These are phyloP conservation scores for Gadopsis bispinosus DNA, from an alignment of 2,797 vertebrate genomes.

Conservation along the genomic window DNA sequence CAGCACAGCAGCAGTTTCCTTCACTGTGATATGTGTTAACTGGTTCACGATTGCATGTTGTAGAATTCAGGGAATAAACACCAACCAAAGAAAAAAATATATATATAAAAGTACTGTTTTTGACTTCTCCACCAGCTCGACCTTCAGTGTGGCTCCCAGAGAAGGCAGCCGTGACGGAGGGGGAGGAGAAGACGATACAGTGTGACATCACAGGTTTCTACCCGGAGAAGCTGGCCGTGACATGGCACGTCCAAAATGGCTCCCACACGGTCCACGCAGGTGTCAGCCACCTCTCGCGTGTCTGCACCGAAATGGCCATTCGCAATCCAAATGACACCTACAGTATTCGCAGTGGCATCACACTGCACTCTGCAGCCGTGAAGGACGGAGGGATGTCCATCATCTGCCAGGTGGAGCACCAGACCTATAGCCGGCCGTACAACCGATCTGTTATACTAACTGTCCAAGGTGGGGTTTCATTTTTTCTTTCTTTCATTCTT, in stretches of 20 bases:
- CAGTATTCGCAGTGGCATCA: slow-evolving; percentile 72
- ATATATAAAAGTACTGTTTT: background rate
- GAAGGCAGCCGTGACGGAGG: slow-evolving; percentile 54
- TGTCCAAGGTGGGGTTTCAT: slow-evolving; percentile 56
- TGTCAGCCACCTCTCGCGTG: slow-evolving; percentile 23
- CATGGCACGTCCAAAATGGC: slow-evolving; percentile 65
- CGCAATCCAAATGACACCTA: slow-evolving; percentile 66
- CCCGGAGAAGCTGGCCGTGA: slow-evolving; percentile 66
- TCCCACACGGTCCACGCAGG: slow-evolving; percentile 7
- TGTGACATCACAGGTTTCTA: slow-evolving; percentile 78
- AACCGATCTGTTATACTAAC: slow-evolving; percentile 60
- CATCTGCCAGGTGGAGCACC: slow-evolving; percentile 76
- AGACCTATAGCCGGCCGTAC: slow-evolving; percentile 50
- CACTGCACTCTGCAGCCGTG: slow-evolving; percentile 48
- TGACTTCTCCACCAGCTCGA: slow-evolving; percentile 51
- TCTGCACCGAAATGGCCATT: slow-evolving; percentile 71
- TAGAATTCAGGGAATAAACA: background rate
- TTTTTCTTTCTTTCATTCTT: background rate
- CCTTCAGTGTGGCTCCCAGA: slow-evolving; percentile 69
- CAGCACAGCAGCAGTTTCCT: background rate
- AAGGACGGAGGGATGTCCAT: slow-evolving; percentile 33
- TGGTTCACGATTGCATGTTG: background rate
- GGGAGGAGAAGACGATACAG: slow-evolving; percentile 72
- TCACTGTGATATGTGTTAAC: background rate
- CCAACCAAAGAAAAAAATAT: background rate